Evolutionary conservation across 1,140 invertebrate genomes (phyloP), one percentile per base, ranked within the genome.

Genomic region (Mizuhopecten yessoensis): DNA sequence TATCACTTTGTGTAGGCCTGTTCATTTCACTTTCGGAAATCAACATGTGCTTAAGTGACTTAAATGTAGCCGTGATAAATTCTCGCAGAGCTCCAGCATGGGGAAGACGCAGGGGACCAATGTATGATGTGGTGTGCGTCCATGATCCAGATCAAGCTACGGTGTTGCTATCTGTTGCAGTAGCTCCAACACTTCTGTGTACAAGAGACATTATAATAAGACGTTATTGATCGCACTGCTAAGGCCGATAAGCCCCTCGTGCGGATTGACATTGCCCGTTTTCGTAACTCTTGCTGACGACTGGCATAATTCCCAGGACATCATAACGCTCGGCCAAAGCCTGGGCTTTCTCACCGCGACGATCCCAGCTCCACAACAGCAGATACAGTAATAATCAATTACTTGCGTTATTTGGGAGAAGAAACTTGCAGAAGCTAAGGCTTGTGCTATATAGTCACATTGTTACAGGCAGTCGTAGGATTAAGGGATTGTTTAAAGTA

Each of bases 401-500:
- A 75, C 57, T 1, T 29, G n/a, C 17, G 29, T 75, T 75, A 75
- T n/a, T n/a, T 5, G 23, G 57, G 57, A 75, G 57, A 75, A 23
- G 17, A 29, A 3, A 29, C 17, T n/a, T 5, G 57, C 17, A 15
- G 45, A 23, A 23, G 57, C 2, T 2, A 29, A 29, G 57, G 0
- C 57, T 75, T 29, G 2, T 13, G n/a, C 1, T 75, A 75, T 75
- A 75, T 75, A 75, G 57, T 29, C 57, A 75, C 57, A 75, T 75
- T 75, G 57, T 75, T 75, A 75, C 57, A 13, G 9, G 57, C 57
- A 29, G 57, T 29, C 23, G 57, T 11, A 75, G 57, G 57, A 75
- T 75, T 75, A 75, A 75, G 57, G 57, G 57, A 75, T 75, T 75
- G n/a, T 75, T 75, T 75, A 75, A 75, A 75, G 57, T 75, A 75